These are phyloP conservation scores for Perdita meconis DNA, from an alignment of 2,888 invertebrate genomes.

Conservation along the genomic window DNA sequence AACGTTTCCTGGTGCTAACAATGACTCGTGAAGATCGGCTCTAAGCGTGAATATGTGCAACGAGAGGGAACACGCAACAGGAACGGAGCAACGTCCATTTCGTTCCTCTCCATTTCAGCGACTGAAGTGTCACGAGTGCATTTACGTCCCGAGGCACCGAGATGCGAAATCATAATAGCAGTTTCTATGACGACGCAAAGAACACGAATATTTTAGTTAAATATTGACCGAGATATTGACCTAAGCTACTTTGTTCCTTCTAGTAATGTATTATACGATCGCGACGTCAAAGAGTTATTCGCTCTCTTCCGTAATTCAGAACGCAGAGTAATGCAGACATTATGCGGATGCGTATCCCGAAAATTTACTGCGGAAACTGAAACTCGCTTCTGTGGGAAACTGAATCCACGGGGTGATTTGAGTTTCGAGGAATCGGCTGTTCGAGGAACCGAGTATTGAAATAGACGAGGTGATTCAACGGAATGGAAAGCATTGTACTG, in stretches of 20 bases:
- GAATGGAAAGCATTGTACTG: no score
- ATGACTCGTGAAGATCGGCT: slow-evolving; percentile 15
- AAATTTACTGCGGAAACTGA: no score
- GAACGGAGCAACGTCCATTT: slow-evolving; percentile 6
- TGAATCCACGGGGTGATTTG: neutral
- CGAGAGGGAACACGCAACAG: neutral
- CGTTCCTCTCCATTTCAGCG: slow-evolving; percentile 2
- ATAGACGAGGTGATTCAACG: neutral
- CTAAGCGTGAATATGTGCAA: slow-evolving; percentile 16
- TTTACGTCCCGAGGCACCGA: neutral
- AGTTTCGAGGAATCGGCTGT: neutral
- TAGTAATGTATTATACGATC: neutral
- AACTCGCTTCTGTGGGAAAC: no score
- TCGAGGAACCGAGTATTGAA: neutral
- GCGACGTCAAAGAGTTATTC: no score
- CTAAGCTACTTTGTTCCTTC: neutral
- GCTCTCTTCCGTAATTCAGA: no score
- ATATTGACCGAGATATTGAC: neutral
- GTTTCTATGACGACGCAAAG: neutral
- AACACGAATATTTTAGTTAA: neutral
- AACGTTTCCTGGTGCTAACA: slow-evolving; percentile 31
- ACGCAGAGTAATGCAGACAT: no score
- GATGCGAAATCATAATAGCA: slow-evolving; percentile 5
- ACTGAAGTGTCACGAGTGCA: neutral
- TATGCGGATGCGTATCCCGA: no score